phyloP scores from a whole-genome alignment of 2,113 vertebrate genomes.

The Scytalopus superciliaris region DNA sequence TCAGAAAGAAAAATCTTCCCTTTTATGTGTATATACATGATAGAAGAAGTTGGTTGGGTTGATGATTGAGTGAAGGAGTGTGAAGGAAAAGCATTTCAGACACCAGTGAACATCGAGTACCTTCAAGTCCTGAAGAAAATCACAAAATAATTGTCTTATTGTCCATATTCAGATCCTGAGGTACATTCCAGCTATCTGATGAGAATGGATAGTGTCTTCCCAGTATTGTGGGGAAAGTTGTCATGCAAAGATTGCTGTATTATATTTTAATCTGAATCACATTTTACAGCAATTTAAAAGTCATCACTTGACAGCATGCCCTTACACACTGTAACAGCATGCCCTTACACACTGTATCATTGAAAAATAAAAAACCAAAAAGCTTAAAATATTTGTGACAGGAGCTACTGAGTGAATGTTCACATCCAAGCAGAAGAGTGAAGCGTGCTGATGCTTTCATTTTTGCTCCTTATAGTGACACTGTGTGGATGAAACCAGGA shows the following conservation, averaged over 20 bases:
- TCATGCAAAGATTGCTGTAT: neutral
- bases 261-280: neutral
- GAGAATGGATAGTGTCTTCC: neutral
- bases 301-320: neutral
- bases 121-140: neutral
- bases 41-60: neutral
- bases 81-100: constrained; percentile 7
- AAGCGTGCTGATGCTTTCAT: constrained; percentile 47
- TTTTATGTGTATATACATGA: neutral
- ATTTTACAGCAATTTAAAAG: constrained; percentile 45
- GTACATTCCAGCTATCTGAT: neutral
- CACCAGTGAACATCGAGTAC: neutral
- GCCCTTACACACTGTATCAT: neutral
- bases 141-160: neutral
- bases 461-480: constrained; percentile 76
- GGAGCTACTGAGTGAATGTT: neutral
- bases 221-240: neutral
- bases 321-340: neutral
- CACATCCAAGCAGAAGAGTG: constrained; percentile 21
- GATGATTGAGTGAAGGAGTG: neutral
- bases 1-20: neutral
- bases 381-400: neutral
- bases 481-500: constrained; percentile 77
- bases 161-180: neutral
- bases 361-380: neutral